Evolutionary conservation across 2,113 vertebrate genomes (phyloP), one percentile per base, ranked within the genome.

Genomic region (Oreochromis spilurus): DNA sequence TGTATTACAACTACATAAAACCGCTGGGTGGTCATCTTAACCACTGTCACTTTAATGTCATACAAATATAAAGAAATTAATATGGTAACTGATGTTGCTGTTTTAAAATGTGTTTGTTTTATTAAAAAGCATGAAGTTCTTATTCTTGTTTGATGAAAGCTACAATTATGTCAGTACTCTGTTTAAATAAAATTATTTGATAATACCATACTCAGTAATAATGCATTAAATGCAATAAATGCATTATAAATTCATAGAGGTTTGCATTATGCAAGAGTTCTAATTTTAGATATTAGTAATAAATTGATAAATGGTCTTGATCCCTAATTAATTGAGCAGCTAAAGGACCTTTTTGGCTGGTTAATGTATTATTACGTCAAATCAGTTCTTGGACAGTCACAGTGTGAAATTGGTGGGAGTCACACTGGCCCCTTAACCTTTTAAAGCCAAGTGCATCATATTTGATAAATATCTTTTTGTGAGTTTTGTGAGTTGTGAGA

Each of bases 101-200:
- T 13, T 45, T 43, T 34, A 19, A 62, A 0, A 72, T 10, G 2
- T 17, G 5, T 45, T 45, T 0, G 21, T 6, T 26, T 72, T 26
- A 17, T 10, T 45, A 10, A 8, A 16, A 17, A 10, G 14, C 2
- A 26, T 26, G 14, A 70, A 0, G 5, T 29, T 26, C 16, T 45
- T 45, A 70, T 43, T 62, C 7, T 43, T 43, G 0, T 43, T 70
- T 43, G 0, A 43, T 14, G 12, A 16, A 70, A 16, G 38, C n/a
- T 48, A 29, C 40, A 29, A 48, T 77, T 77, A 5, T 4, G 40
- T 31, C 16, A 50, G 16, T 31, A 26, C 1, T 48, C 9, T 75
- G 16, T 50, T 40, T 21, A 40, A 14, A 40, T 40, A 40, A 67
- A 67, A 14, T 0, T 1, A 17, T 72, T 48, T 72, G 14, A 29